These are phyloP conservation scores for Sebastolobus alascanus DNA, from an alignment of 2,797 vertebrate genomes.

Conservation along the genomic window DNA sequence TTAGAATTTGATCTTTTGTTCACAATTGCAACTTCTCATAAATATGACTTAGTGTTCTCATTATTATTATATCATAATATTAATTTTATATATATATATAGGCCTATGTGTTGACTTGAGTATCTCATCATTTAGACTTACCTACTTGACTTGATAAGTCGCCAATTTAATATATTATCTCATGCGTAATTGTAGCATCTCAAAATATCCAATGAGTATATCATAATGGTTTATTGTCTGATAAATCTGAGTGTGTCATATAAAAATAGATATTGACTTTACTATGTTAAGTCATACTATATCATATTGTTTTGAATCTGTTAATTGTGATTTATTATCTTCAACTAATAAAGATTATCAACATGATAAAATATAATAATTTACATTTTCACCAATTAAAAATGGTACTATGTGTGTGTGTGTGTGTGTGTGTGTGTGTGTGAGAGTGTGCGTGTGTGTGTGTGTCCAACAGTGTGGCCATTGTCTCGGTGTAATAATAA, in stretches of 20 bases:
- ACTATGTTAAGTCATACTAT: neutral
- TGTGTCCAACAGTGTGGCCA: neutral
- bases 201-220: neutral
- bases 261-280: neutral
- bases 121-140: neutral
- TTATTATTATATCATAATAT: neutral
- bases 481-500: neutral
- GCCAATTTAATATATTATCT: neutral
- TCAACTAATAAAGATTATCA: neutral
- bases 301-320: neutral
- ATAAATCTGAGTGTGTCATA: neutral
- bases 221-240: neutral
- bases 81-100: no score
- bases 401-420: neutral
- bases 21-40: neutral
- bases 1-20: neutral
- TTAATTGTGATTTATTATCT: neutral
- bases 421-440: constrained; percentile 11
- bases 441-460: neutral
- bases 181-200: neutral
- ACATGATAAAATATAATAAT: neutral
- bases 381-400: neutral
- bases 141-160: neutral
- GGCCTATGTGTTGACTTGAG: neutral
- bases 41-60: neutral